Evolutionary conservation across 2,888 invertebrate genomes (phyloP), one percentile per base, ranked within the genome.

Genomic region (Saturnia japonica): DNA sequence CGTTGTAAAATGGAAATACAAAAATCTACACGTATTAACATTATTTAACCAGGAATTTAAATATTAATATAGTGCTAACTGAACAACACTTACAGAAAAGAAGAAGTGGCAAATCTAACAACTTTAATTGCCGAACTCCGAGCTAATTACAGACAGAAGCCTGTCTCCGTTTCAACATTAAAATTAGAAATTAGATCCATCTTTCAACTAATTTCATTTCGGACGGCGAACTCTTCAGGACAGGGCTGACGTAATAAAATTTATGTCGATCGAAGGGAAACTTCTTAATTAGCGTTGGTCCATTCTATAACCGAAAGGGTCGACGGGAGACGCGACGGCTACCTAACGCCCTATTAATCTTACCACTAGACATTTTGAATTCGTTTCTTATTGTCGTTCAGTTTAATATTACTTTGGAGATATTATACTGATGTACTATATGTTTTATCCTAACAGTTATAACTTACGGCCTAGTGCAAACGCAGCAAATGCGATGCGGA

Each of bases 201-300:
- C 81, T 81, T 84, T 79, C 76, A 87, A 87, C 84, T 88, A 88
- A 89, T 87, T 90, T 87, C 88, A 89, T 89, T 88, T 88, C 81
- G 80, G 78, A 82, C 80, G 79, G 72, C 71, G 74, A 88, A 86
- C 80, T 89, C 90, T 87, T 84, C 80, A 79, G 80, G 85, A 86
- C 85, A 85, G 80, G 82, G 83, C 82, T 85, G 75, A 85, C 84
- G 85, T 89, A 86, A 88, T 85, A 82, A 86, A 89, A 90, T 88
- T 88, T 86, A 84, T 84, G 84, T 85, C 85, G 83, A 88, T 88
- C 80, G 85, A 80, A 80, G 81, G 72, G 81, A 86, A 91, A 90
- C 87, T 91, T 91, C 87, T 89, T 89, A 91, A 91, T 91, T 91
- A 90, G 86, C 83, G 83, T 73, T 76, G 84, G 82, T 80, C 83